A percentile compares a stretch with the other conserved stretches of the same genome.
Evolutionary conservation across 2,888 invertebrate genomes (phyloP).

Genomic region (Ryuthela nishihirai): DNA sequence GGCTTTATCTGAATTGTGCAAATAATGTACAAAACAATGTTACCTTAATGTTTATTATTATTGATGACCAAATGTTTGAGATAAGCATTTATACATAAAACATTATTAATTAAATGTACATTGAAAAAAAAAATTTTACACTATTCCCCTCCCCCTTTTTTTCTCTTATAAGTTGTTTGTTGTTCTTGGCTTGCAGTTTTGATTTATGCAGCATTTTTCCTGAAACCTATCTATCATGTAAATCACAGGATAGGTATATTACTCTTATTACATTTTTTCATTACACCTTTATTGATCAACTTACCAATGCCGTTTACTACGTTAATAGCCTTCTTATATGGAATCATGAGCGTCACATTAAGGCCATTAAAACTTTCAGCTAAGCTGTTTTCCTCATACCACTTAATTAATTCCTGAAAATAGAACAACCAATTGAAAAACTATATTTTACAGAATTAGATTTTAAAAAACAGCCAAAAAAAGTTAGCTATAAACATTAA

Average conservation of each 20-base stretch:
- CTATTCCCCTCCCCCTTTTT: no score
- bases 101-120: background rate
- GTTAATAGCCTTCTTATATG: slow-evolving; percentile 44
- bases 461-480: background rate
- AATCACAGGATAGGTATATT: no score
- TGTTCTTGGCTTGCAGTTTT: no score
- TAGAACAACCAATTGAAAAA: slow-evolving; percentile 2
- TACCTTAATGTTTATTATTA: background rate
- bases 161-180: no score
- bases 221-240: no score
- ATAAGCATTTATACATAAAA: background rate
- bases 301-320: slow-evolving; percentile 23
- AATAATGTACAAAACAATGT: no score
- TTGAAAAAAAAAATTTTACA: background rate
- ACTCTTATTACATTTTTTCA: no score
- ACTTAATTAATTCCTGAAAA: slow-evolving; percentile 73
- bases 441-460: background rate
- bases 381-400: slow-evolving; percentile 86
- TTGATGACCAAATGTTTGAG: background rate
- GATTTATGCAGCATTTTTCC: no score
- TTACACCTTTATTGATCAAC: no score
- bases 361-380: slow-evolving; percentile 76
- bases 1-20: no score
- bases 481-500: no score
- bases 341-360: slow-evolving; percentile 51